A percentile compares a stretch with the other conserved stretches of the same genome.
These are phyloP conservation scores for Triplophysa yarkandensis DNA, from an alignment of 2,797 vertebrate species.

Conservation along the genomic window DNA sequence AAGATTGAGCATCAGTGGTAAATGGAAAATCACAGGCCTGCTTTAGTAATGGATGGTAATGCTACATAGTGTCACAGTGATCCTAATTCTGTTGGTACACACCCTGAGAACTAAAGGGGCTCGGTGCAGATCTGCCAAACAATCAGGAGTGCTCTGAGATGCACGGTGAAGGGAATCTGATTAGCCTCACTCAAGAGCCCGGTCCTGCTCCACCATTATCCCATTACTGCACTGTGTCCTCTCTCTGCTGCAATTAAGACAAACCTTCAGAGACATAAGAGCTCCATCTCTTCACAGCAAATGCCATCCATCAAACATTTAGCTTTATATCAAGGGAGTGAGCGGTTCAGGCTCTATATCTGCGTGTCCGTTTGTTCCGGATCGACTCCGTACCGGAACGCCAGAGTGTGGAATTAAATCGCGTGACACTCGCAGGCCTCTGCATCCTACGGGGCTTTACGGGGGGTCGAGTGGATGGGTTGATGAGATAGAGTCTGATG, in stretches of 20 bases:
- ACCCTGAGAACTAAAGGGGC: constrained; percentile 35
- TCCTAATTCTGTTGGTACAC: constrained; percentile 42
- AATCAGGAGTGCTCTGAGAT: constrained; percentile 59
- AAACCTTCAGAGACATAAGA: constrained; percentile 75
- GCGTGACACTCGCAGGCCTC: constrained; percentile 1
- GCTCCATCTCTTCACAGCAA: constrained; percentile 71
- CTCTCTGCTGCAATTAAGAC: constrained; percentile 77
- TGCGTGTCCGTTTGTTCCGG: constrained; percentile 46
- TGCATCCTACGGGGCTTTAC: constrained; percentile 25
- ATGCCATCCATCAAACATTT: constrained; percentile 73
- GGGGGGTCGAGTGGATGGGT: constrained; percentile 25
- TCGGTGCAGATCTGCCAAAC: constrained; percentile 43
- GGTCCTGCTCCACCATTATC: constrained; percentile 78
- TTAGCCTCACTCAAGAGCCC: constrained; percentile 69
- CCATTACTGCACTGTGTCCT: constrained; percentile 77
- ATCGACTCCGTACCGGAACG: constrained; percentile 3
- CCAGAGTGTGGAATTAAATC: neutral
- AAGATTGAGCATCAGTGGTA: constrained; percentile 35
- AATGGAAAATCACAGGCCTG: constrained; percentile 41
- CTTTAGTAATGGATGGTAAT: constrained; percentile 37
- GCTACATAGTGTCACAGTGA: constrained; percentile 35
- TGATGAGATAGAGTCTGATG: constrained; percentile 59
- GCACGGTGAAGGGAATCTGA: constrained; percentile 70
- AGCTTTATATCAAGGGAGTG: constrained; percentile 71
- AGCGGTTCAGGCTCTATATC: constrained; percentile 50